Base-by-base conservation (phyloP, 2,113 vertebrate species). In the Campylorhamphus procurvoides region DNA sequence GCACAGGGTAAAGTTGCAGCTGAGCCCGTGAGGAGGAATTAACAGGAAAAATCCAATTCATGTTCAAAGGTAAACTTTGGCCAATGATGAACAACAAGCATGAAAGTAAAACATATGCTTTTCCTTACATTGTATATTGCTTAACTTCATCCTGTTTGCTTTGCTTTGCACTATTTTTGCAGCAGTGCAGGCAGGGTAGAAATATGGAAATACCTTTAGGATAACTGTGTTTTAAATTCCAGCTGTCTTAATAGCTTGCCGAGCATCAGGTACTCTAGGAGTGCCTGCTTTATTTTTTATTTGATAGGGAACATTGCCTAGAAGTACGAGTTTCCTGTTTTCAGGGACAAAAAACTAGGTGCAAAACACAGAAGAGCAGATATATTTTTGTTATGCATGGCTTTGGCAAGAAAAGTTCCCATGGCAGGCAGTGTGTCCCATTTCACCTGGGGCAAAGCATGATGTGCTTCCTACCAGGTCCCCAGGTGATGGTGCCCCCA, bases 11-110 rank as follows among this genome's bases (percentile, higher is more conserved):
- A 80, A 93, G 31, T 58, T 72, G 39, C 79, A 80, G 3, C 33
- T 59, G n/a, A 90, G 14, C 67, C 72, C 39, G 18, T 62, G 75
- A 93, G 55, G 50, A 92, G 72, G 42, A 93, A 49, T 92, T 68
- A 84, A 86, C 46, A 69, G 52, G 73, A 89, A 93, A 89, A 53
- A 74, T 53, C 28, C n/a, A 73, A 67, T 96, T 92, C 46, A 29
- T 46, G 63, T 67, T 83, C 84, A 67, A 71, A 95, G 92, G 94
- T 95, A 92, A 94, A 50, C 24, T 77, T 67, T 50, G 53, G 47
- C 63, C 44, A 46, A 8, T 66, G 50, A 63, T 53, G 35, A 85
- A 53, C 52, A 76, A 78, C 25, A 71, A 73, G 6, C n/a, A 52
- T 39, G 28, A 59, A 60, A 85, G 15, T 60, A 76, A 76, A 79